phyloP scores from a whole-genome alignment of 2,888 invertebrate genomes.

The Helleia helle region DNA sequence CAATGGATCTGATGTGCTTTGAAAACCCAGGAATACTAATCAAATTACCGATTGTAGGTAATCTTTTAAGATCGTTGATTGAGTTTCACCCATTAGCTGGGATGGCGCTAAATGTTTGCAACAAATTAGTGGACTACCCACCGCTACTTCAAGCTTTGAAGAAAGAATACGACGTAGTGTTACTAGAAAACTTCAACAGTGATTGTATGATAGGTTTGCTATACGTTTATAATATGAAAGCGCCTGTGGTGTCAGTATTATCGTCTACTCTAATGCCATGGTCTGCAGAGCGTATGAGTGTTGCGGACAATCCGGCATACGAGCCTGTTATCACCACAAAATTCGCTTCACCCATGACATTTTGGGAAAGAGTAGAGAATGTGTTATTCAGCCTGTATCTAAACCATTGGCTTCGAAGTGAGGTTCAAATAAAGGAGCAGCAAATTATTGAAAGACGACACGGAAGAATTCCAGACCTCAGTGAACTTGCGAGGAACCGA shows the following conservation, averaged over 20 bases:
- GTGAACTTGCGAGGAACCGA: slow-evolving; percentile 44
- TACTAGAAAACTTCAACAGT: slow-evolving; percentile 77
- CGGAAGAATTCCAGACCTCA: slow-evolving; percentile 51
- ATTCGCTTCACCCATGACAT: slow-evolving; percentile 59
- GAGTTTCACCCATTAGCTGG: slow-evolving; percentile 43
- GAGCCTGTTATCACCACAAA: slow-evolving; percentile 68
- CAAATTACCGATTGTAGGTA: slow-evolving; percentile 33
- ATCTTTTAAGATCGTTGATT: slow-evolving; percentile 31
- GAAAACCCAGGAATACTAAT: slow-evolving; percentile 34
- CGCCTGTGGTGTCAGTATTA: slow-evolving; percentile 72
- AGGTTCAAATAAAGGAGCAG: slow-evolving; percentile 27
- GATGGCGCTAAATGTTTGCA: slow-evolving; percentile 47
- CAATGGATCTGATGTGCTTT: slow-evolving; percentile 39
- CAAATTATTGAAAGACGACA: slow-evolving; percentile 34
- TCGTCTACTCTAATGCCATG: slow-evolving; percentile 75
- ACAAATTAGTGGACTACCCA: slow-evolving; percentile 46
- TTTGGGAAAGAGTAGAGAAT: slow-evolving; percentile 61
- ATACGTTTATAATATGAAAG: slow-evolving; percentile 62
- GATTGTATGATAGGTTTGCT: slow-evolving; percentile 77
- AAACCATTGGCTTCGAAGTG: slow-evolving; percentile 42
- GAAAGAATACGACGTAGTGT: slow-evolving; percentile 73
- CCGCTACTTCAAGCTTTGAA: slow-evolving; percentile 45
- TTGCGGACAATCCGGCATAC: slow-evolving; percentile 65
- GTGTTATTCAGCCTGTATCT: slow-evolving; percentile 38
- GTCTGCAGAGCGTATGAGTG: slow-evolving; percentile 54